A percentile compares a stretch with the other conserved stretches of the same genome.
phyloP scores from a whole-genome alignment of 1,140 invertebrate genomes.

The Orussus abietinus region DNA sequence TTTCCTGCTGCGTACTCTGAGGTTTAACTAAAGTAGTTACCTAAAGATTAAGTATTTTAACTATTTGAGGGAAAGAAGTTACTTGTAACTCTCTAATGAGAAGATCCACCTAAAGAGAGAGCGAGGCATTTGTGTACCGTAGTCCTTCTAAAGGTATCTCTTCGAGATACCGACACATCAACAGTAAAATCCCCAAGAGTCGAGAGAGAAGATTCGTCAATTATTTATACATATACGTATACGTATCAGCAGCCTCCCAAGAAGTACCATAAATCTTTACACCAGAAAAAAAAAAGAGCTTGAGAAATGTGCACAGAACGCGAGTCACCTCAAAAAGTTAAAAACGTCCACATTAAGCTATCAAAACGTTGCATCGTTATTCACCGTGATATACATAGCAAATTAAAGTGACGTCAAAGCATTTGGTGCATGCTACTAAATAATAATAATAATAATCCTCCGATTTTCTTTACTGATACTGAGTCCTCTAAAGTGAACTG shows the following conservation, averaged over 20 bases:
- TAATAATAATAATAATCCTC: conserved; percentile 10
- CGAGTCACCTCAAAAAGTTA: conserved; percentile 24
- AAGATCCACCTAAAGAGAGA: no score
- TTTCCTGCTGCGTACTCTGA: conserved; percentile 34
- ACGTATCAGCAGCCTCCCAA: no score
- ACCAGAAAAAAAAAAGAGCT: conserved; percentile 8
- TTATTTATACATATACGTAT: no score
- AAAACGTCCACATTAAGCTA: conserved; percentile 22
- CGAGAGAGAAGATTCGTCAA: no score
- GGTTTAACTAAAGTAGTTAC: conserved; percentile 30
- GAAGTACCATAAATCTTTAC: conserved; percentile 5
- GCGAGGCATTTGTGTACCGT: no score
- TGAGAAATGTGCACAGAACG: no score
- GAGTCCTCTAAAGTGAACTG: no score
- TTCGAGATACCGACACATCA: no score
- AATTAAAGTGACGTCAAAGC: conserved; percentile 33
- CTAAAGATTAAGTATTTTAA: conserved; percentile 22
- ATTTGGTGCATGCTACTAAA: conserved; percentile 34
- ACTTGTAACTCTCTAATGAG: no score
- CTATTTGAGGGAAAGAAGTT: conserved; percentile 21
- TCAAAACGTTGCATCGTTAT: conserved; percentile 22
- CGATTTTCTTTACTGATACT: background rate
- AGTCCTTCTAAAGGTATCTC: no score
- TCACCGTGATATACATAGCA: conserved; percentile 31
- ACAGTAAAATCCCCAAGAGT: no score